Percentiles rank a stretch among this genome's conserved stretches.
phyloP scores from a whole-genome alignment of 2,113 vertebrate species.

The Notarius quadriscutis region DNA sequence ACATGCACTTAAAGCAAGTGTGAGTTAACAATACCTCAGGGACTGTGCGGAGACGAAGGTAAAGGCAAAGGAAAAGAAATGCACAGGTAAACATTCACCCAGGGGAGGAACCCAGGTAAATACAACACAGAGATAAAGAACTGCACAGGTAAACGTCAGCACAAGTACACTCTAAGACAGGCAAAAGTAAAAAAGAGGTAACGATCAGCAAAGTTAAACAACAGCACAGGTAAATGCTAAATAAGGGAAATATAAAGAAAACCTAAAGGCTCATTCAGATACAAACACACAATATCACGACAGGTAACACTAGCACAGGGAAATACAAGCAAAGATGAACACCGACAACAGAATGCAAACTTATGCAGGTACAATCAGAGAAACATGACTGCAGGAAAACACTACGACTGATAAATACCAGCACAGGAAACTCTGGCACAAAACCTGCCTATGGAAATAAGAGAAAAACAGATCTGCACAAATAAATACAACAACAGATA shows the following conservation, averaged over 20 bases:
- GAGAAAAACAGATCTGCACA: no score
- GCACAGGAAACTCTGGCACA: no score
- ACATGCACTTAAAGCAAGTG: slow-evolving; percentile 4
- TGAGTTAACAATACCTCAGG: slow-evolving; percentile 41
- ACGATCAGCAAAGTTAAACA: not conserved
- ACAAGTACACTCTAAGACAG: not conserved
- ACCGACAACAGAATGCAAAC: no score
- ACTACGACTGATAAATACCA: no score
- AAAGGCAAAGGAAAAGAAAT: not conserved
- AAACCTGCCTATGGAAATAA: no score
- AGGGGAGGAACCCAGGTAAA: not conserved
- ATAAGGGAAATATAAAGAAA: not conserved
- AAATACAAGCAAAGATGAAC: no score
- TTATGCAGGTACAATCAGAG: no score
- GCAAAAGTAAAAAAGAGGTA: not conserved
- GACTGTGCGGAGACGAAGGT: not conserved
- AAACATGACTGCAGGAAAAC: no score
- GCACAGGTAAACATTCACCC: no score
- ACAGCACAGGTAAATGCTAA: not conserved
- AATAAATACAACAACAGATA: not conserved
- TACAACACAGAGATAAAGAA: not conserved
- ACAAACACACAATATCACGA: no score
- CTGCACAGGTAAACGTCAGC: not conserved
- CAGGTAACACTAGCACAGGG: no score
- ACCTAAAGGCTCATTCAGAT: no score